Evolutionary conservation across 1,140 invertebrate species (phyloP), one percentile per base, ranked within the genome.

Genomic region (Chironomus striatipennis): DNA sequence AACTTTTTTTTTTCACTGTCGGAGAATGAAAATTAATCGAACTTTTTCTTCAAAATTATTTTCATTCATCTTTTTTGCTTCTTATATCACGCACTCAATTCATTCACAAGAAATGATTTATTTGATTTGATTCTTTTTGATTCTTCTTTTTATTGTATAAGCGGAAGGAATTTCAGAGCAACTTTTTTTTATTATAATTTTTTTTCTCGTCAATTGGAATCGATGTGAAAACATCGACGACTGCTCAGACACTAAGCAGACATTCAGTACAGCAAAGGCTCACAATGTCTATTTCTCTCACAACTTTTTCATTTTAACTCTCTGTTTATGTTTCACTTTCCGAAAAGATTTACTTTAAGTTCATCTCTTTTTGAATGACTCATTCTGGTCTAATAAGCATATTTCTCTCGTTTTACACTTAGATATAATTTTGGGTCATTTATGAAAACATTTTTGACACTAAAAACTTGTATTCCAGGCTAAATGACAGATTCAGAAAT

Each of bases 171-270:
- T 15, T 57, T 15, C 12, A 57, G 15, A 5, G 12, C 47, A 10
- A 8, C 15, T 15, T 4, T 8, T 5, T n/a, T n/a, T 15, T 57
- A 12, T n/a, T n/a, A 57, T 1, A 12, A 57, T 57, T 15, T 15
- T 57, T 15, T 15, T 15, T 57, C 12, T 57, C 12, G 12, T 12
- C 47, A n/a, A 15, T 5, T 57, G 5, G 15, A 57, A n/a, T 57
- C 47, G 47, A 57, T 57, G 12, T 57, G 47, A 57, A 57, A 57
- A 57, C 47, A 57, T n/a, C 47, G 47, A 57, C 47, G 47, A 57
- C n/a, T 57, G 47, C 47, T 57, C 47, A 57, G 47, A 57, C 47
- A 57, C 47, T 57, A n/a, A 57, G n/a, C 12, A n/a, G 12, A 57
- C 47, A n/a, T 57, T 57, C n/a, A 57, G 12, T n/a, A 57, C 9